These are phyloP conservation scores for Characodon lateralis DNA, from an alignment of 2,797 vertebrate species.

Conservation along the genomic window DNA sequence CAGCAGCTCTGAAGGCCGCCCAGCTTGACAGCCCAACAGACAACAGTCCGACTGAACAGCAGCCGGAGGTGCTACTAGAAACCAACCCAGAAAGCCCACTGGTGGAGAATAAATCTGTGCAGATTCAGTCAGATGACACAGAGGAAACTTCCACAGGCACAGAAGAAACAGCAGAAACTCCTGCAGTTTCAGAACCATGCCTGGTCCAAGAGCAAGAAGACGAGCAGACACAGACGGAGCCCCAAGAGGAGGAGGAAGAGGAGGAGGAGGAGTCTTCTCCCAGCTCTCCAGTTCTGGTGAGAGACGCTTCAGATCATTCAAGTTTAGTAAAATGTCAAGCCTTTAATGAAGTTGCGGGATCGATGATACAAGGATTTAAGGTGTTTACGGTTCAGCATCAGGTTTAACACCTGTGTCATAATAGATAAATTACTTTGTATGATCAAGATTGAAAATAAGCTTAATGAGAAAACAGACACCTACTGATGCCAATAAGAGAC, in stretches of 20 bases:
- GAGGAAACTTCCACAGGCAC: constrained; percentile 53
- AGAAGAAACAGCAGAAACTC: constrained; percentile 42
- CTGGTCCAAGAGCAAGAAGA: constrained; percentile 70
- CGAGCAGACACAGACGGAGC: constrained; percentile 49
- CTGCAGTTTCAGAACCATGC: constrained; percentile 42
- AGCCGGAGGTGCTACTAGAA: constrained; percentile 52
- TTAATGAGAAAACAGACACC: neutral
- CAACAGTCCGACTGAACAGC: constrained; percentile 39
- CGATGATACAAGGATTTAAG: neutral
- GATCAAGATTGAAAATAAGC: no score
- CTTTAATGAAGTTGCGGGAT: neutral
- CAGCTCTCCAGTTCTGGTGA: constrained; percentile 64
- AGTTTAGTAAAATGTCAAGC: neutral
- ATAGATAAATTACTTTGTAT: no score
- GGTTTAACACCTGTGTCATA: neutral
- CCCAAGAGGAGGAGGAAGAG: constrained; percentile 64
- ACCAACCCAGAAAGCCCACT: neutral
- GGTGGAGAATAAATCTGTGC: constrained; percentile 47
- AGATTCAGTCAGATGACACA: constrained; percentile 52
- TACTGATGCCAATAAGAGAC: no score
- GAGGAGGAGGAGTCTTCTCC: constrained; percentile 52
- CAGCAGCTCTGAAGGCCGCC: constrained; percentile 88
- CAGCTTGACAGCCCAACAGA: constrained; percentile 83
- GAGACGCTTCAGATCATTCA: constrained; percentile 22
- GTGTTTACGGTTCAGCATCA: neutral